Conservation (phyloP, 2,797 vertebrate species). For the Malacoraja senta region DNA sequence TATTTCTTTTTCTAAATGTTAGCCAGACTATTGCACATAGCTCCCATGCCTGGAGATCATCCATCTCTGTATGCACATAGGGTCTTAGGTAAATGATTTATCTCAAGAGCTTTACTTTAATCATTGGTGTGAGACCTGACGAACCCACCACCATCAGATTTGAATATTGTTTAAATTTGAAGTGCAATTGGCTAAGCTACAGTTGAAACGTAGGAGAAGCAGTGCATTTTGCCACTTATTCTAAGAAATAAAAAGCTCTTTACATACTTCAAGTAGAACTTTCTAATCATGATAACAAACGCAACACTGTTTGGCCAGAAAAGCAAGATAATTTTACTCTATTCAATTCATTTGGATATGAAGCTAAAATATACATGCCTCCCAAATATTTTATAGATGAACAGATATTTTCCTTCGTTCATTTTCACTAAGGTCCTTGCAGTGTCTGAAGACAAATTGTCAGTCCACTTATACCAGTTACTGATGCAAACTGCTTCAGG, state of each 20-base stretch:
- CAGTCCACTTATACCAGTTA: neutral
- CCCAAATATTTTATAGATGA: neutral
- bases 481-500: neutral
- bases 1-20: no score
- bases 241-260: no score
- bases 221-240: neutral
- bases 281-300: neutral
- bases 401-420: neutral
- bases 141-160: no score
- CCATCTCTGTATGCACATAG: no score
- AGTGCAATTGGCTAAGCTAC: no score
- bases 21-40: no score
- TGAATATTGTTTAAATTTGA: no score
- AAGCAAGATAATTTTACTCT: neutral
- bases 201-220: neutral
- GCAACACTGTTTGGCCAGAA: neutral
- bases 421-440: neutral
- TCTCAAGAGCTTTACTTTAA: no score
- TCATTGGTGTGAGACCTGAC: no score
- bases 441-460: neutral
- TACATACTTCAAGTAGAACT: no score
- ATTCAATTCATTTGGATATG: neutral
- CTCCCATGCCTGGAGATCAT: no score
- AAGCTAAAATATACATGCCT: neutral
- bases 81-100: no score